Base-by-base conservation (phyloP, 2,888 invertebrate genomes). In the Scaeva pyrastri region DNA sequence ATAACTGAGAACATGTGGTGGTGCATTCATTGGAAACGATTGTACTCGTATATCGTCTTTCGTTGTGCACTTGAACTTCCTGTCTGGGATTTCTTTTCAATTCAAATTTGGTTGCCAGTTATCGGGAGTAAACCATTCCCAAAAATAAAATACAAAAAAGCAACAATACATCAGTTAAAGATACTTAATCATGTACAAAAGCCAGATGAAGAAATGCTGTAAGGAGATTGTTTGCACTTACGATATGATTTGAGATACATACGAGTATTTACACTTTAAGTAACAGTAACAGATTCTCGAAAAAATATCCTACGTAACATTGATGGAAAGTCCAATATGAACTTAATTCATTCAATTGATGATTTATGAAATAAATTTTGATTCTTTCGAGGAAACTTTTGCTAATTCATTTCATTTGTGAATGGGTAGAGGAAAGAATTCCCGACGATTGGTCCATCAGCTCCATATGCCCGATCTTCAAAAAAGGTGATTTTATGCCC, bases 21-120 rank as follows among this genome's bases (percentile, higher is more conserved):
- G 41, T 58, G 31, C 31, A 50, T 66, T 41, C 31, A 31, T 31
- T 31, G 31, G 2, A 31, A 56, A 52, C 5, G 0, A 19, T 31
- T n/a, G n/a, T n/a, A n/a, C n/a, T n/a, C n/a, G 16, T 4, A n/a
- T 64, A 43, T 73, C 52, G 41, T 19, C 26, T 31, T 71, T 70
- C 41, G 11, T 58, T 66, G 56, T 76, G 73, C 76, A 76, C 85
- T 85, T 85, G 85, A 85, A 85, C 85, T 85, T 85, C 85, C 85
- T 85, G 85, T 85, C 68, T 75, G 80, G 80, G 76, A 50, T 21
- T 41, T 64, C 45, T 84, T 66, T 71, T 12, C 23, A 52, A 52
- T 39, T 58, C 6, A 4, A n/a, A 12, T 45, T 3, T 48, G 8
- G n/a, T 2, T 36, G 43, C 50, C 76, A 45, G 66, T 76, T 80